Evolutionary conservation across 2,113 vertebrate species (phyloP), one percentile per base, ranked within the genome.

Genomic region (Pyrgilauda ruficollis): DNA sequence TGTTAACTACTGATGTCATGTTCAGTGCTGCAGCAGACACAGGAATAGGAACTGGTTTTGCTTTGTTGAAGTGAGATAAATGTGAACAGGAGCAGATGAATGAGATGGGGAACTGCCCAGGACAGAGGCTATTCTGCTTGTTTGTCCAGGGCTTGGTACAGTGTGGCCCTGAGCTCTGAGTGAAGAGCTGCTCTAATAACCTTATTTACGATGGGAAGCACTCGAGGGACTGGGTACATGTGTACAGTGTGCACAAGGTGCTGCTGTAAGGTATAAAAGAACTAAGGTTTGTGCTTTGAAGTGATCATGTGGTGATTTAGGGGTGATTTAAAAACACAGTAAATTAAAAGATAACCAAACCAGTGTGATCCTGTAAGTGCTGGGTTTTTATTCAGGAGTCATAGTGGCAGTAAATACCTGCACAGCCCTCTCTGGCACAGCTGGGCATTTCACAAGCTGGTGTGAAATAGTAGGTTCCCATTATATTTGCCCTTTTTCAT

Each of bases 141-240:
- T 93, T 83, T 63, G 17, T 94, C 17, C 43, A 74, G 44, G n/a
- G 17, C 37, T 68, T 73, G 56, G 55, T 62, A 6, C 49, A 50
- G 26, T 6, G 58, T 72, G 78, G 27, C 67, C 33, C 75, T 74
- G 52, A 88, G 44, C 43, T n/a, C 37, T 74, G 68, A 59, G 30
- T 63, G 58, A 31, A 33, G 13, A 52, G 55, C 75, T 90, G 67
- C 63, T 77, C 13, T 70, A 28, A 50, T 44, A 44, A 50, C 30
- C 33, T 80, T 11, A 7, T 61, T 59, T 59, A 26, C 16, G 63
- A 59, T 81, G 61, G 78, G 56, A 73, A 61, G 35, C 23, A 15
- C 30, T 18, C 0, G 0, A 62, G 67, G 4, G 67, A 43, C 16
- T 49, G 46, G 62, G 27, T 35, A 3, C 17, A 0, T 5, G 6